Conservation (phyloP, 1,140 invertebrate species). For the Paracyclopina nana region DNA sequence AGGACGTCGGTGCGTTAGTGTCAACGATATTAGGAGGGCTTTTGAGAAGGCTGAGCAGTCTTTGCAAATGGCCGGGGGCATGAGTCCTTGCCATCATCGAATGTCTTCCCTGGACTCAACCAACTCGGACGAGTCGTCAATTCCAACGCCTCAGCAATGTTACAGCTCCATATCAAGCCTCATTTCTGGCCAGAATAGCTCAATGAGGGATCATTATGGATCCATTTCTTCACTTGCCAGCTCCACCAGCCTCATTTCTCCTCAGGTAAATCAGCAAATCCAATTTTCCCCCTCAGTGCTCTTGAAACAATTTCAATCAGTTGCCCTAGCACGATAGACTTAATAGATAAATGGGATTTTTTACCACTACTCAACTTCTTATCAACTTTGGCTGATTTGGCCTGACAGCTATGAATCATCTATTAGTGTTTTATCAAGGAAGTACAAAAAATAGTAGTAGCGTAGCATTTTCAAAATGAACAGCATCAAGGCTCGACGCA, state of each 20-base stretch:
- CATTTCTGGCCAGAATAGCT: constrained; percentile 24
- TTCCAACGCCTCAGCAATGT: constrained; percentile 22
- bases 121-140: constrained; percentile 29
- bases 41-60: constrained; percentile 33
- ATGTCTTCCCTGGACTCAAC: constrained; percentile 32
- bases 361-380: no score
- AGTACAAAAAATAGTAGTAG: no score
- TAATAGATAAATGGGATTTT: no score
- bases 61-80: constrained; percentile 17
- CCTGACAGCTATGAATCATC: no score
- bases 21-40: constrained; percentile 35
- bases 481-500: no score
- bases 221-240: constrained; percentile 40
- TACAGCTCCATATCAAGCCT: constrained; percentile 27
- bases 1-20: constrained; percentile 20
- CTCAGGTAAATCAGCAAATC: constrained; percentile 34
- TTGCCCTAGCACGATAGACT: no score
- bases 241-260: constrained; percentile 39
- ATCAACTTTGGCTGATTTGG: no score
- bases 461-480: no score
- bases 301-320: no score
- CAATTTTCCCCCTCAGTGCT: no score
- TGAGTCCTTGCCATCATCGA: constrained; percentile 23
- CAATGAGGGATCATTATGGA: constrained; percentile 35
- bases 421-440: no score